Conservation (phyloP, 2,888 invertebrate species). For the Apamea epomidion region DNA sequence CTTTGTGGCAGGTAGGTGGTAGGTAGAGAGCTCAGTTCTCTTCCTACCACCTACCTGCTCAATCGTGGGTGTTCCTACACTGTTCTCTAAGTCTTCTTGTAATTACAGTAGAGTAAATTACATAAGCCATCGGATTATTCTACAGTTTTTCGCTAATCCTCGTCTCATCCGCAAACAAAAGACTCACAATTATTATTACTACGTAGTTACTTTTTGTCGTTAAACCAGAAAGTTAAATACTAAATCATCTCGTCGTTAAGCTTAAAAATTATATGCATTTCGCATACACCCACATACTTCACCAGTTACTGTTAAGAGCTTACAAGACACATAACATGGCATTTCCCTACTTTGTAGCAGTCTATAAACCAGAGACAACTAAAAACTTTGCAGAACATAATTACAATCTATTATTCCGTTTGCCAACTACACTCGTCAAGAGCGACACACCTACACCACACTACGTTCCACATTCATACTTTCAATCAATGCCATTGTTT, state of each 20-base stretch:
- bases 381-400: conserved; percentile 58
- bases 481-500: conserved; percentile 83
- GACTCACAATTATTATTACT: not conserved
- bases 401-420: conserved; percentile 63
- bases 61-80: not conserved
- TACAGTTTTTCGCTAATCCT: conserved; percentile 7
- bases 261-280: conserved; percentile 50
- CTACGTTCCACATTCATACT: conserved; percentile 75
- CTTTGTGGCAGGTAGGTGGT: not conserved
- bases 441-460: conserved; percentile 74
- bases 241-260: conserved; percentile 22
- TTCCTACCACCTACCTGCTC: no score
- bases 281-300: conserved; percentile 41
- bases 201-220: not conserved
- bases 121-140: conserved; percentile 19
- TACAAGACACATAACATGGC: conserved; percentile 41
- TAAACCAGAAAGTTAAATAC: conserved; percentile 21
- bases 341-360: conserved; percentile 59
- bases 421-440: conserved; percentile 59
- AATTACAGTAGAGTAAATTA: not conserved
- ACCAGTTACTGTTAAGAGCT: conserved; percentile 24
- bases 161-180: not conserved
- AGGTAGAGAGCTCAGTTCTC: not conserved
- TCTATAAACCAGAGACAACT: conserved; percentile 53
- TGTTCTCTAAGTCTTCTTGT: not conserved